Percentiles rank a stretch among this genome's conserved stretches.
Conservation (phyloP, 2,888 invertebrate genomes). For the Opisthograptis luteolata region DNA sequence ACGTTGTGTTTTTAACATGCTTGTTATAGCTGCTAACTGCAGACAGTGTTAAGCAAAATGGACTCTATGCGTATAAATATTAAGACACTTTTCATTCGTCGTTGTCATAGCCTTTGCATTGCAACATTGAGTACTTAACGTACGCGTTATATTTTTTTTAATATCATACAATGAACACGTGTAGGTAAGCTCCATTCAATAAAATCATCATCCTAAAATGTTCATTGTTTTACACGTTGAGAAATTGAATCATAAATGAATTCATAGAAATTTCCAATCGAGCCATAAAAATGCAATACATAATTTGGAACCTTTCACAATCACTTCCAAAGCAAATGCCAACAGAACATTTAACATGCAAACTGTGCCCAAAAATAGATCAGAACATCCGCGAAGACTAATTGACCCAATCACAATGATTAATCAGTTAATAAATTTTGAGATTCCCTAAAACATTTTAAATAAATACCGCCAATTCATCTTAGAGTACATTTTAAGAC, state of each 20-base stretch:
- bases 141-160: constrained; percentile 38
- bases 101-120: constrained; percentile 55
- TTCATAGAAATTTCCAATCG: constrained; percentile 50
- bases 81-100: constrained; percentile 62
- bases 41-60: constrained; percentile 71
- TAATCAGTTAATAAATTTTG: constrained; percentile 67
- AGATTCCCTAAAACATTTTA: constrained; percentile 79
- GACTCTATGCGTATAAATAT: constrained; percentile 53
- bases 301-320: constrained; percentile 61
- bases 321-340: constrained; percentile 59
- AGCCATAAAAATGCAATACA: constrained; percentile 65
- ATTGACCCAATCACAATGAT: constrained; percentile 57
- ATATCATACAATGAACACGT: constrained; percentile 54
- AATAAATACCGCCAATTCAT: constrained; percentile 75
- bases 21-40: constrained; percentile 67
- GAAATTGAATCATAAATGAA: constrained; percentile 38
- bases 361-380: constrained; percentile 56
- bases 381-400: constrained; percentile 56
- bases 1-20: constrained; percentile 67
- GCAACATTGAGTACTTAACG: constrained; percentile 42
- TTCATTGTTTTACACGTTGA: constrained; percentile 36
- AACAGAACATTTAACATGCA: constrained; percentile 61
- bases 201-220: constrained; percentile 38
- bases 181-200: constrained; percentile 65
- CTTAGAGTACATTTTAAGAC: constrained; percentile 72